Percentiles rank a stretch among this genome's conserved stretches.
Evolutionary conservation across 1,140 invertebrate genomes (phyloP).

Genomic region (Cardiocondyla obscurior): DNA sequence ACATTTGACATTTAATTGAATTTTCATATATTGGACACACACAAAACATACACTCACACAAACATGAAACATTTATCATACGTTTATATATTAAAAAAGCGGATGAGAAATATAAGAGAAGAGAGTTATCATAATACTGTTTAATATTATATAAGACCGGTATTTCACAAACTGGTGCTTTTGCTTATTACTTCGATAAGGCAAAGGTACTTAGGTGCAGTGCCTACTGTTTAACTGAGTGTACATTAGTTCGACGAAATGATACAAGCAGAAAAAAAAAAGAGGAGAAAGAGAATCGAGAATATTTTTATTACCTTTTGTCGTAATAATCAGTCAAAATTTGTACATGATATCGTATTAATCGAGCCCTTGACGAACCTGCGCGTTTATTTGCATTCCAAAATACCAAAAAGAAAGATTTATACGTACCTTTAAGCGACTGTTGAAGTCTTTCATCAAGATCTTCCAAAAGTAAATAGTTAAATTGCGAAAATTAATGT

Average conservation of each 20-base stretch:
- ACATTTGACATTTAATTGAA: slow-evolving; percentile 53
- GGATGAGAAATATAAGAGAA: slow-evolving; percentile 46
- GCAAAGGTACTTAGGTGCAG: slow-evolving; percentile 74
- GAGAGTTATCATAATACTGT: slow-evolving; percentile 37
- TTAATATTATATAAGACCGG: slow-evolving; percentile 38
- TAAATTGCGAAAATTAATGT: slow-evolving; percentile 42
- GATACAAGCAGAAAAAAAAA: slow-evolving; percentile 55
- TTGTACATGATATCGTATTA: slow-evolving; percentile 57
- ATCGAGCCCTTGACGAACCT: slow-evolving; percentile 47
- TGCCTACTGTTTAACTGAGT: slow-evolving; percentile 74
- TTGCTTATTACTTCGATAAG: slow-evolving; percentile 74
- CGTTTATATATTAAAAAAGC: slow-evolving; percentile 54
- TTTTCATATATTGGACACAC: slow-evolving; percentile 57
- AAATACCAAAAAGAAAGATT: slow-evolving; percentile 47
- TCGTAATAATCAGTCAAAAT: slow-evolving; percentile 64
- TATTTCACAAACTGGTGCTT: slow-evolving; percentile 75
- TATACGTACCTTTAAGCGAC: slow-evolving; percentile 40
- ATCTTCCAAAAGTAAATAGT: slow-evolving; percentile 67
- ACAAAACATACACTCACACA: neutral
- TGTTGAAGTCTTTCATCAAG: slow-evolving; percentile 54
- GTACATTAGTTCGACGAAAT: slow-evolving; percentile 68
- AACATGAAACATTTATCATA: slow-evolving; percentile 55
- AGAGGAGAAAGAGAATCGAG: slow-evolving; percentile 53
- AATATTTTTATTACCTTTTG: slow-evolving; percentile 75
- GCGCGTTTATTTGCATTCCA: slow-evolving; percentile 70